Conservation (phyloP, 92 coral and sea anemone genomes). For the Plumapathes pennacea region DNA sequence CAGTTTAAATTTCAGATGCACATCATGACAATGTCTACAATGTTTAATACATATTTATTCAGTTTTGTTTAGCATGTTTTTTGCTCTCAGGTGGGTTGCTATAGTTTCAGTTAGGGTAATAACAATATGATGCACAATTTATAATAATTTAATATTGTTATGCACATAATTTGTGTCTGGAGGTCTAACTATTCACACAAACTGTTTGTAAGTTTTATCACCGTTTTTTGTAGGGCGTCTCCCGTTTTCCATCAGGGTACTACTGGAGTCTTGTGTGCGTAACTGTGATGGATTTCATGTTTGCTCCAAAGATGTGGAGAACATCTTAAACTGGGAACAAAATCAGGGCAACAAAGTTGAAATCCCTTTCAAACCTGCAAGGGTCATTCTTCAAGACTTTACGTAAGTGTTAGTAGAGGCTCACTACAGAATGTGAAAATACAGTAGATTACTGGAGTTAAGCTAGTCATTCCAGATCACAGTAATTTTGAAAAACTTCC, state of each 20-base stretch:
- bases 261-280: slow-evolving; percentile 90
- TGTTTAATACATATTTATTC: no score
- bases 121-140: neutral
- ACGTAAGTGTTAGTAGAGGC: slow-evolving; percentile 55
- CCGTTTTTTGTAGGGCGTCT: slow-evolving; percentile 63
- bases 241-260: slow-evolving; percentile 90
- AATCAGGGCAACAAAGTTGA: slow-evolving; percentile 85
- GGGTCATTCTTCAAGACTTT: slow-evolving; percentile 95
- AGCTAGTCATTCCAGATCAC: no score
- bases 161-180: no score
- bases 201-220: neutral
- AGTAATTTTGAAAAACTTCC: no score
- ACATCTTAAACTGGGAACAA: slow-evolving; percentile 90
- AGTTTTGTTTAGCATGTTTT: no score
- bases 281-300: slow-evolving; percentile 97
- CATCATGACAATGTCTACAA: no score
- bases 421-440: no score
- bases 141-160: neutral
- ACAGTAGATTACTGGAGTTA: no score
- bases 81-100: neutral
- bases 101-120: neutral
- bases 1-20: no score
- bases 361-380: slow-evolving; percentile 92
- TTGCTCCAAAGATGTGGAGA: slow-evolving; percentile 76
- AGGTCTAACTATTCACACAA: neutral